phyloP scores from a whole-genome alignment of 1,140 invertebrate genomes.

The Tribolium madens region DNA sequence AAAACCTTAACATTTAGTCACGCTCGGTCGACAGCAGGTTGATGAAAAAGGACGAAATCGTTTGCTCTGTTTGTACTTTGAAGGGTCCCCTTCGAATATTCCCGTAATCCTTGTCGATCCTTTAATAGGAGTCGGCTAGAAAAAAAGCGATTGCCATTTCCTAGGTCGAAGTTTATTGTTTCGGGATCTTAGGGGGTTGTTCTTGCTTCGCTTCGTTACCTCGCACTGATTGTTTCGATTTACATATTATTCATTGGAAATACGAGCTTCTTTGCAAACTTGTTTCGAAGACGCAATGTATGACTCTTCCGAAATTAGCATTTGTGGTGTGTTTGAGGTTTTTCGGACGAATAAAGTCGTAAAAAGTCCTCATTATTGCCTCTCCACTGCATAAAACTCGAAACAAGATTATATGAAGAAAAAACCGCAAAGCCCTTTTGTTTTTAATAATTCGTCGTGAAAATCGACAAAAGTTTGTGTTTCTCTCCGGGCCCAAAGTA shows the following conservation, averaged over 20 bases:
- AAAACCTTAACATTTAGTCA: background rate
- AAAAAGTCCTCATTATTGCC: background rate
- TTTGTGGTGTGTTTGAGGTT: background rate
- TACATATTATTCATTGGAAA: conserved; percentile 16
- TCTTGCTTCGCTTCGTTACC: background rate
- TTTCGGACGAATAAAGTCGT: background rate
- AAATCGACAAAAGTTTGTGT: conserved; percentile 1
- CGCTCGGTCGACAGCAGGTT: conserved; percentile 3
- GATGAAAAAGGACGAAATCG: conserved; percentile 6
- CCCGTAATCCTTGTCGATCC: conserved; percentile 5
- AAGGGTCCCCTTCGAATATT: background rate
- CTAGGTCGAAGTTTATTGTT: background rate
- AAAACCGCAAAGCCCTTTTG: background rate
- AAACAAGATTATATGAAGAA: background rate
- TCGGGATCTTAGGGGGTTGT: background rate
- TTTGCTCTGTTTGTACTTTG: conserved; percentile 12
- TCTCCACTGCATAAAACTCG: conserved; percentile 3
- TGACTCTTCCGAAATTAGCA: background rate
- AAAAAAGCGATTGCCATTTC: background rate
- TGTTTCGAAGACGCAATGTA: background rate
- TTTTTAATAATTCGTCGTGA: conserved; percentile 1
- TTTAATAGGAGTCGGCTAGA: background rate
- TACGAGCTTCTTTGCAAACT: background rate
- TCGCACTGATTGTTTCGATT: background rate
- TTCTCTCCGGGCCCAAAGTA: too few species aligned